Conservation (phyloP, 2,888 invertebrate genomes). For the Pycnomerus fuliginosus region DNA sequence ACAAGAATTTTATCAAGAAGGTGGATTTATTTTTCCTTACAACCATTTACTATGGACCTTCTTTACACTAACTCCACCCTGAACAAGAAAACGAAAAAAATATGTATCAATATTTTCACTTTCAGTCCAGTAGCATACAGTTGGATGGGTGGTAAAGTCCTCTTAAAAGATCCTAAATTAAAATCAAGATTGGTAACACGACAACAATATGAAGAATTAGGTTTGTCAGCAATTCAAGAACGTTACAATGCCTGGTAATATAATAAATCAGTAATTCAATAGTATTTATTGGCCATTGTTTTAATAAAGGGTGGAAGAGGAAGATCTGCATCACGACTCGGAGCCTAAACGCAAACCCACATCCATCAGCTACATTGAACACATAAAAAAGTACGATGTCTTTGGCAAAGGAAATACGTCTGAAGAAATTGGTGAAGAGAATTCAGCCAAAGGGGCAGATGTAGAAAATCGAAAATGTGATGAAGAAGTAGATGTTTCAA, state of each 20-base stretch:
- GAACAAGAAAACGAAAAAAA: constrained; percentile 1
- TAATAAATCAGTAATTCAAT: not conserved
- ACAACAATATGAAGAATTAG: constrained; percentile 89
- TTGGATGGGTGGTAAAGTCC: constrained; percentile 83
- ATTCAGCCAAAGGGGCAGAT: constrained; percentile 1
- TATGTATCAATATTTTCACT: constrained; percentile 4
- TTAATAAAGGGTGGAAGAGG: too few relatives aligned
- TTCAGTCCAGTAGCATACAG: constrained; percentile 77
- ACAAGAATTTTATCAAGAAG: too few relatives aligned
- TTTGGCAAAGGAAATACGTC: constrained; percentile 25
- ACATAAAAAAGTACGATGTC: constrained; percentile 27
- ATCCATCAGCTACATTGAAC: constrained; percentile 29
- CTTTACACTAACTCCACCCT: too few relatives aligned
- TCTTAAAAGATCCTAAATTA: constrained; percentile 74
- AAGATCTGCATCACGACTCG: constrained; percentile 5
- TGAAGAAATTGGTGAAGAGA: constrained; percentile 1
- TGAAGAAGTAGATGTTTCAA: constrained; percentile 16
- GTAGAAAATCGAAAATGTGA: constrained; percentile 5
- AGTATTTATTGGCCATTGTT: too few relatives aligned
- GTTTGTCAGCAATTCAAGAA: constrained; percentile 61
- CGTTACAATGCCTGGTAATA: constrained; percentile 55
- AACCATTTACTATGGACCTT: too few relatives aligned
- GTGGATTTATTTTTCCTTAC: too few relatives aligned
- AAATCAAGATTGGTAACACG: constrained; percentile 71
- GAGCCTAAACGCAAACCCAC: too few relatives aligned